A percentile compares a stretch with the other conserved stretches of the same genome.
phyloP scores from a whole-genome alignment of 2,113 vertebrate genomes.

The Saguinus imperator region DNA sequence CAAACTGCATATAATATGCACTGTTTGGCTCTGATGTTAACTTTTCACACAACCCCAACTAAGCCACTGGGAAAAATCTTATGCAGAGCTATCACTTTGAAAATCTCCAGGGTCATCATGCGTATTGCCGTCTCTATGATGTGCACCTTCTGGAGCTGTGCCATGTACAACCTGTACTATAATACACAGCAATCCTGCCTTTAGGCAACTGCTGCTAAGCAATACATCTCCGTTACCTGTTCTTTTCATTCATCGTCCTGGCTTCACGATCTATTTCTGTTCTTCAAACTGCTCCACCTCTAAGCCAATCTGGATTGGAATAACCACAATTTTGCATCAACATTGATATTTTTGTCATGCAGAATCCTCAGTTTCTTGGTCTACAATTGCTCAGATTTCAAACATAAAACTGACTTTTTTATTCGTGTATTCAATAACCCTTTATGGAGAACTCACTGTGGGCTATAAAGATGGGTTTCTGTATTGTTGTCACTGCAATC shows the following conservation, averaged over 20 bases:
- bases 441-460: not conserved
- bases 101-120: not conserved
- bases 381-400: not conserved
- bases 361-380: not conserved
- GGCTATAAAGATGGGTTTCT: not conserved
- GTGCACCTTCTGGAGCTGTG: not conserved
- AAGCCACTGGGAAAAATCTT: accelerated
- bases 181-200: not conserved
- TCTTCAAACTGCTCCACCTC: not conserved
- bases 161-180: not conserved
- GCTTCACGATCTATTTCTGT: not conserved
- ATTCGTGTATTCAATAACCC: not conserved
- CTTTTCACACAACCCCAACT: not conserved
- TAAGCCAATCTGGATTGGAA: not conserved
- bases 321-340: not conserved
- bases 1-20: not conserved
- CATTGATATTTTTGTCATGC: not conserved
- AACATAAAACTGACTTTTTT: not conserved
- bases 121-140: accelerated
- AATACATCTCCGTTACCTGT: too few relatives aligned
- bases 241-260: not conserved
- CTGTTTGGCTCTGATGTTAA: not conserved
- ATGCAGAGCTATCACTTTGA: not conserved
- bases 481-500: not conserved
- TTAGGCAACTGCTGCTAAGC: not conserved